Base-by-base conservation (phyloP, 2,797 vertebrate species). In the Melanogrammus aeglefinus region DNA sequence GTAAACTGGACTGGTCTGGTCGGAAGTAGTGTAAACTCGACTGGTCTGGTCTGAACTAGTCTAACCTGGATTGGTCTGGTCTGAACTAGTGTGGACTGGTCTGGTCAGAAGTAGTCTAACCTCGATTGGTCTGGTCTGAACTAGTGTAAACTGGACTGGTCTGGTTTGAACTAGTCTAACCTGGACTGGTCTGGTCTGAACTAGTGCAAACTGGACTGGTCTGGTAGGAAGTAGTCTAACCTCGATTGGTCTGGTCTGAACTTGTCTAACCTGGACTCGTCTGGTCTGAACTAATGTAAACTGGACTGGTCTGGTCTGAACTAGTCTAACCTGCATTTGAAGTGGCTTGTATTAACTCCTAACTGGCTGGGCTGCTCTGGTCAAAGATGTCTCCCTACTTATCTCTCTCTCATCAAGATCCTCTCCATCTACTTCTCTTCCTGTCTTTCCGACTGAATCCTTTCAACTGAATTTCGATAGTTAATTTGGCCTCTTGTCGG, bases 291-390 rank as follows among this genome's bases (percentile, higher is more conserved):
- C 38, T 72, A 27, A 39, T 18, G n/a, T 72, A 10, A 31, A 35
- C 18, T 77, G 72, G 14, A 69, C 14, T 63, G 33, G 5, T 66
- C 35, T 74, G 29, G 41, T 71, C 77, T 78, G 36, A 27, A 21
- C 51, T 76, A 47, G 70, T 27, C 36, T 51, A 14, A 36, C 35
- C 35, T 74, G 38, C n/a, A 24, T 41, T 63, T 13, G 16, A 7
- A 35, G n/a, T 73, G 4, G 72, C 10, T 9, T 33, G 3, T 74
- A 27, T 21, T 21, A 33, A 33, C 31, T 33, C 3, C 31, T 33
- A 33, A 33, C 31, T 33, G 31, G 31, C 57, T 16, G 21, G 39
- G 18, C 36, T 78, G n/a, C 31, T 66, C n/a, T 4, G 57, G 57
- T 66, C n/a, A 9, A 24, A 24, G n/a, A 21, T 66, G 57, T 66